Percentiles rank a stretch among this genome's conserved stretches.
These are phyloP conservation scores for Drosophila formosana DNA, from an alignment of 2,888 invertebrate genomes.

Conservation along the genomic window DNA sequence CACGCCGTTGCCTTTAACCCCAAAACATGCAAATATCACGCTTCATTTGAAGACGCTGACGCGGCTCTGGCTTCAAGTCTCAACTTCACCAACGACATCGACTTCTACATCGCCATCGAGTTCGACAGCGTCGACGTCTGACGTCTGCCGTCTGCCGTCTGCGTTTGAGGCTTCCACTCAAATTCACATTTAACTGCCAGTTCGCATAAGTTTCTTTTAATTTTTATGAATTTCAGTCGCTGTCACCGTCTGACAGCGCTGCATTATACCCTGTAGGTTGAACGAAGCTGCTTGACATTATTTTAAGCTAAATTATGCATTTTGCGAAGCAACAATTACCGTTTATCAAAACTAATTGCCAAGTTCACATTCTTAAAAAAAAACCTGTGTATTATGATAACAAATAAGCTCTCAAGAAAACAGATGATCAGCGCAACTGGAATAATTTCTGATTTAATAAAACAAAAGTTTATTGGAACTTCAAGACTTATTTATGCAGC, in stretches of 20 bases:
- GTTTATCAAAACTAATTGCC: no score
- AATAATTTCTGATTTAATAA: background rate
- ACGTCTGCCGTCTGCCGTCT: background rate
- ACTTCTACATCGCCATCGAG: background rate
- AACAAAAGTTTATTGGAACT: background rate
- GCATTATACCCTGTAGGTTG: constrained; percentile 8
- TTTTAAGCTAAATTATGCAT: no score
- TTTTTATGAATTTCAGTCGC: constrained; percentile 59
- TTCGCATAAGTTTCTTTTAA: constrained; percentile 47
- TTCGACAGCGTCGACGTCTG: constrained; percentile 16
- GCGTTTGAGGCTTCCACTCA: constrained; percentile 39
- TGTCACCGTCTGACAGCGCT: constrained; percentile 52
- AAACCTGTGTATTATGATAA: background rate
- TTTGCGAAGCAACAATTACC: no score
- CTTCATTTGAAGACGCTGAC: constrained; percentile 50
- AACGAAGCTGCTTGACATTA: background rate
- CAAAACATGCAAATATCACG: constrained; percentile 66
- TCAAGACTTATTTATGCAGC: no score
- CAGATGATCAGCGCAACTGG: background rate
- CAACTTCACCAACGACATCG: background rate
- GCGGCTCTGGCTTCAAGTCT: constrained; percentile 16
- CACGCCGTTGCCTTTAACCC: constrained; percentile 69
- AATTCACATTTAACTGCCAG: constrained; percentile 63
- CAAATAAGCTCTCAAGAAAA: background rate
- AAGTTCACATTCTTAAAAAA: background rate